Base-by-base conservation (phyloP, 2,797 vertebrate genomes). In the Enteromius afrohamiltoni region DNA sequence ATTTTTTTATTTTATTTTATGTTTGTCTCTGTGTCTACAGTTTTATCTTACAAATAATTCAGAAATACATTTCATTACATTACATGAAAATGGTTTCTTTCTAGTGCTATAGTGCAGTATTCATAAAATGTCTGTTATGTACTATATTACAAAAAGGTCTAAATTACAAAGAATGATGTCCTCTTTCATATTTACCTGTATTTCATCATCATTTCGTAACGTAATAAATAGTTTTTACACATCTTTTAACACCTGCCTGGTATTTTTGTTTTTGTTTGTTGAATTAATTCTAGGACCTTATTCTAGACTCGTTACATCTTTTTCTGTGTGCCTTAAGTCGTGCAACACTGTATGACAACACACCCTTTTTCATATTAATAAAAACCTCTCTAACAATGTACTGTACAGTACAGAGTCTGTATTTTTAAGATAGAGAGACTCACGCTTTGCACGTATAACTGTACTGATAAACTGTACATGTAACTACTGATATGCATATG, bases 191-290 rank as follows among this genome's bases (percentile, higher is more conserved):
- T 0, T 17, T 31, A 74, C 70, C 34, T 51, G 69, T 16, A 53
- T 82, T 74, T 74, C 4, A 60, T 53, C 45, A 2, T 0, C 47
- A 45, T 73, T 80, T 47, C 21, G 1, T 6, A 31, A 31, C 9
- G 31, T 45, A 77, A 77, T 77, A 83, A 77, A 83, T 4, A 11
- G 23, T 14, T 53, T 58, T 77, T 69, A 53, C 26, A 76, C 10
- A 42, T 11, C 17, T 60, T 79, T 68, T 67, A 51, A 65, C 9
- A 34, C 60, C 42, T 47, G 58, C 16, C 23, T 42, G n/a, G 6
- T 16, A 31, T 53, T 14, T n/a, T 26, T 45, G 23, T 53, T 19
- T 70, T 42, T 60, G 53, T 73, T 73, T 42, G 37, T 31, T 68
- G 17, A 71, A 76, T 23, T 76, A 23, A 58, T 60, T 42, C 6